Evolutionary conservation across 1,140 invertebrate species (phyloP), one percentile per base, ranked within the genome.

Genomic region (Patella vulgata): DNA sequence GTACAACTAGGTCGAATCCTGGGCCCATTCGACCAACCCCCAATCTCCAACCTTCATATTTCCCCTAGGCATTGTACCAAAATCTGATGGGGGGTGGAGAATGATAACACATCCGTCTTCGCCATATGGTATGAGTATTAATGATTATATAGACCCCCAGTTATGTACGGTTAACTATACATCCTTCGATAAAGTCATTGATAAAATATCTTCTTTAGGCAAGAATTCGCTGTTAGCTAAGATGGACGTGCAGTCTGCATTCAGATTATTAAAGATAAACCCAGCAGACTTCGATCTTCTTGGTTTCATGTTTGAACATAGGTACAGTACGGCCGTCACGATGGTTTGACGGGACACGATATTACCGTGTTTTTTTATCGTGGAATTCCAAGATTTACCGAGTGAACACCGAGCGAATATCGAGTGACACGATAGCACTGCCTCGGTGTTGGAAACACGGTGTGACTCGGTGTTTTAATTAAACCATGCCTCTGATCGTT

Each of bases 1-100:
- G 23, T 56, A 36, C 21, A 56, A 12, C 23, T 57, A 17, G 61
- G 47, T 2, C 39, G 61, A 43, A 52, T 63, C n/a, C 17, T 39
- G 14, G 61, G 31, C n/a, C 54, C 61, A n/a, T 64, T 58, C 46
- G 17, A 6, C 3, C 4, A 25, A 19, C 39, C 21, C 25, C 61
- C 53, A 1, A 53, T 60, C 14, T 43, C 50, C 11, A 60, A 52
- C 21, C 28, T 64, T 2, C 14, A 53, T 31, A 3, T 28, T n/a
- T 31, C 36, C 14, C 52, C 52, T n/a, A 23, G 59, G 52, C 39
- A n/a, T 63, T 33, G 36, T 59, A 11, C 48, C 27, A 58, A n/a
- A 36, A n/a, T 46, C 28, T n/a, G 11, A 27, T 56, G 12, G 25
- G 33, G 33, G 33, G 33, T 36, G 33, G 33, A n/a, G 33, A 43